Evolutionary conservation across 2,888 invertebrate genomes (phyloP), one percentile per base, ranked within the genome.

Genomic region (Neria commutata): DNA sequence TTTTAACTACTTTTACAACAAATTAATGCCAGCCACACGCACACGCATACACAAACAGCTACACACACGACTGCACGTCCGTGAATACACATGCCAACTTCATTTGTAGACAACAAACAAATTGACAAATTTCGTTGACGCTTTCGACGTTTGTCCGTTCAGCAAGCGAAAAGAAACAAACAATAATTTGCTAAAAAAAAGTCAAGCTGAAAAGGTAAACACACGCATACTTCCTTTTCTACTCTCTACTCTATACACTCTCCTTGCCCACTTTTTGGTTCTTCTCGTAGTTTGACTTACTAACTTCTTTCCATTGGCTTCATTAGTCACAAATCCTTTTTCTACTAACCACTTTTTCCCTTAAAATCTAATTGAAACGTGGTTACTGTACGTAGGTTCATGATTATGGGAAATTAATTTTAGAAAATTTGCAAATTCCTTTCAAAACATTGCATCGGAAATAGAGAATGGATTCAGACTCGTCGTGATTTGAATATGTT

Each of bases 51-150:
- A 37, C 55, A 40, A 49, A 54, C 62, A 56, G 51, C 56, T 61
- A 61, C 47, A 58, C 53, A 33, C 50, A 46, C 55, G 55, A 48
- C 24, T 53, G 24, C n/a, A 49, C 47, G 21, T 16, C 19, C 37
- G 1, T 25, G 19, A 58, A 54, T 54, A 37, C 56, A 71, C 60
- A 67, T 69, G 63, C 71, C 26, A 29, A 19, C 10, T 21, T 3
- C 37, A 23, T 16, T 11, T 2, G 10, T n/a, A 17, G 25, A 37
- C 1, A 16, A 24, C 2, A 26, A 17, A 48, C 16, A 29, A 29
- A 60, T 73, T 68, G 71, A 74, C 72, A 72, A 74, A 72, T 72
- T 72, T 72, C 63, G 74, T 72, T 73, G n/a, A 19, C 17, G 14
- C 17, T 42, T 19, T 5, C 6, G 54, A 14, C 40, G 19, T 52